Percentiles rank a stretch among this genome's conserved stretches.
Evolutionary conservation across 2,797 vertebrate genomes (phyloP).

Genomic region (Pseudochaenichthys georgianus): DNA sequence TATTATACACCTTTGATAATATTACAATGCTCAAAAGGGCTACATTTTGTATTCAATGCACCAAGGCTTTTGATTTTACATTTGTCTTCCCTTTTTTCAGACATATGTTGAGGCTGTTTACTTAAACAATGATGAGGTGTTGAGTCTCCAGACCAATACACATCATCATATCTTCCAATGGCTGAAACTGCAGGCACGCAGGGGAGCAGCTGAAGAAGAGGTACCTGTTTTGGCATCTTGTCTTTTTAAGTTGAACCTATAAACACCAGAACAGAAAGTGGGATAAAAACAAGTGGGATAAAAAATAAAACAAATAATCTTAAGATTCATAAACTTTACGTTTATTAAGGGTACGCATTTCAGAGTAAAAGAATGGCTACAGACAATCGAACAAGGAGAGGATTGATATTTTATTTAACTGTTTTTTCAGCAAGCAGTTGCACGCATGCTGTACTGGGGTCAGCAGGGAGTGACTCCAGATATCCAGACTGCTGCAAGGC

Average conservation of each 20-base stretch:
- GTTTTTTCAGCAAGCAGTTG: conserved; percentile 79
- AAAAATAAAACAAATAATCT: background rate
- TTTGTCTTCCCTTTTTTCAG: conserved; percentile 53
- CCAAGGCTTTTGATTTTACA: background rate
- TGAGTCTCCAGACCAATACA: conserved; percentile 83
- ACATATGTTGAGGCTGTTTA: conserved; percentile 83
- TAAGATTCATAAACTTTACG: background rate
- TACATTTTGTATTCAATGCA: conserved; percentile 8
- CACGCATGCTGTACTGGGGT: conserved; percentile 89
- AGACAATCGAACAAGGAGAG: background rate
- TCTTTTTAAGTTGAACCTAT: background rate
- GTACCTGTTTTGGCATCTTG: conserved; percentile 53
- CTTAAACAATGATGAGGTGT: conserved; percentile 80
- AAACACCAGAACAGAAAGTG: background rate
- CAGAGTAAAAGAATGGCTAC: background rate
- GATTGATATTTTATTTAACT: conserved; percentile 2
- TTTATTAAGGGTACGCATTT: background rate
- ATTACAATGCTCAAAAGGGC: background rate
- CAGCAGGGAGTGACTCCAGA: conserved; percentile 86
- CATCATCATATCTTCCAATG: conserved; percentile 87
- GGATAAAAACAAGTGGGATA: background rate
- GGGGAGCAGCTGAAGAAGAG: conserved; percentile 85
- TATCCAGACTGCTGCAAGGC: conserved; percentile 80
- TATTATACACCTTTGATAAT: background rate
- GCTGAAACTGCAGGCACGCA: conserved; percentile 85